Conservation (phyloP, 2,797 vertebrate genomes). For the Channallabes apus region DNA sequence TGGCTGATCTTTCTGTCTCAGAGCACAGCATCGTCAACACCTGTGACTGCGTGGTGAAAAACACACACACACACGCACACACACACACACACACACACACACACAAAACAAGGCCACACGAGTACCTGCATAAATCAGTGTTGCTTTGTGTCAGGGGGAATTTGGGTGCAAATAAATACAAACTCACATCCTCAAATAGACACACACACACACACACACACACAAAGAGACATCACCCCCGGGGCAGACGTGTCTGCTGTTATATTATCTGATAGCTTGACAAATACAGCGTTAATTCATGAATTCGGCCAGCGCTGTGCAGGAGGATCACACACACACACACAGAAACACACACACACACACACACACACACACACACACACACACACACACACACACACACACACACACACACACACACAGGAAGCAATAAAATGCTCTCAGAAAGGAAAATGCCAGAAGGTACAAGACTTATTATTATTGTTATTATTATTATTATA, state of each 20-base stretch:
- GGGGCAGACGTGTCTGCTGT: conserved; percentile 5
- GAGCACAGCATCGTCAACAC: background rate
- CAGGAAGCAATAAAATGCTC: background rate
- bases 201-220: background rate
- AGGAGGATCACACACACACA: background rate
- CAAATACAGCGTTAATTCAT: conserved; percentile 1
- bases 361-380: no score
- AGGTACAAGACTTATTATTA: background rate
- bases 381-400: background rate
- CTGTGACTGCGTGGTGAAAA: background rate
- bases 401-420: background rate
- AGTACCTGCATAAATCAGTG: conserved; percentile 10
- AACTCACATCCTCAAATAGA: background rate
- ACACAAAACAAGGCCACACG: background rate
- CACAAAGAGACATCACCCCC: background rate
- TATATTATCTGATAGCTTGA: background rate
- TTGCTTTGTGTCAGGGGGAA: conserved; percentile 8
- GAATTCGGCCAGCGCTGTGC: background rate
- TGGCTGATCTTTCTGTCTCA: background rate
- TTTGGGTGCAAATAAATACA: conserved; percentile 12
- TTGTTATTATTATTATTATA: background rate
- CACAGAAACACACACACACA: background rate
- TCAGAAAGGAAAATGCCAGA: background rate
- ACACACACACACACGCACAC: conserved; percentile 8
- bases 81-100: background rate